These are phyloP conservation scores for Rhea americana DNA, from an alignment of 2,113 vertebrate species.

Conservation along the genomic window DNA sequence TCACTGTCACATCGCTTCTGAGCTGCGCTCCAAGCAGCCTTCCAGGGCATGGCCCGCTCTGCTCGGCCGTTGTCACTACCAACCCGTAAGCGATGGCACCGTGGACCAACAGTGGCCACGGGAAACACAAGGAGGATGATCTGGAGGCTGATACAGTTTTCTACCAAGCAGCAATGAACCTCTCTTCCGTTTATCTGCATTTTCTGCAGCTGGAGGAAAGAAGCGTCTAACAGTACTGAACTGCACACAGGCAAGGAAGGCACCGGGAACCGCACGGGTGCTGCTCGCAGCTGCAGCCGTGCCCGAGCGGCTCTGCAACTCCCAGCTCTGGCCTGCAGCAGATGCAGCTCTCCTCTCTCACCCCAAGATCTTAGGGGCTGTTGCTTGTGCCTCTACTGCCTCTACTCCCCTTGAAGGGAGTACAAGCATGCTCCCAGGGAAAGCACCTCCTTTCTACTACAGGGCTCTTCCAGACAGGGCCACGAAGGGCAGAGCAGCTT, in stretches of 20 bases:
- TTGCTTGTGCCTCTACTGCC: no score
- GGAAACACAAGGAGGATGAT: neutral
- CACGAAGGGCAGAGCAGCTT: neutral
- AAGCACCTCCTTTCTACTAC: no score
- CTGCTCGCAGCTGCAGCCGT: neutral
- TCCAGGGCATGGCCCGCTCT: neutral
- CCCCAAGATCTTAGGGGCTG: no score
- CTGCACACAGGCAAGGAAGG: neutral
- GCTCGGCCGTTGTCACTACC: neutral
- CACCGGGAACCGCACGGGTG: neutral
- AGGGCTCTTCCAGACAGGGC: neutral
- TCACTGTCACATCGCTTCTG: neutral
- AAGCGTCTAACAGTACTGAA: neutral
- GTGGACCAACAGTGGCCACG: neutral
- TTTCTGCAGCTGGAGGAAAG: neutral
- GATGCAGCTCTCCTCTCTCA: no score
- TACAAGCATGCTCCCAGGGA: no score
- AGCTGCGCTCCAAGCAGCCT: neutral
- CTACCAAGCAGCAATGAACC: neutral
- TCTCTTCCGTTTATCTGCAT: neutral
- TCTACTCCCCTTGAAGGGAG: no score
- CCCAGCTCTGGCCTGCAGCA: neutral
- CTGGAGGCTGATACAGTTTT: neutral
- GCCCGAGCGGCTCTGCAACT: neutral
- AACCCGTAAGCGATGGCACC: neutral